Evolutionary conservation across 2,113 vertebrate genomes (phyloP).

Genomic region (Cynocephalus volans): DNA sequence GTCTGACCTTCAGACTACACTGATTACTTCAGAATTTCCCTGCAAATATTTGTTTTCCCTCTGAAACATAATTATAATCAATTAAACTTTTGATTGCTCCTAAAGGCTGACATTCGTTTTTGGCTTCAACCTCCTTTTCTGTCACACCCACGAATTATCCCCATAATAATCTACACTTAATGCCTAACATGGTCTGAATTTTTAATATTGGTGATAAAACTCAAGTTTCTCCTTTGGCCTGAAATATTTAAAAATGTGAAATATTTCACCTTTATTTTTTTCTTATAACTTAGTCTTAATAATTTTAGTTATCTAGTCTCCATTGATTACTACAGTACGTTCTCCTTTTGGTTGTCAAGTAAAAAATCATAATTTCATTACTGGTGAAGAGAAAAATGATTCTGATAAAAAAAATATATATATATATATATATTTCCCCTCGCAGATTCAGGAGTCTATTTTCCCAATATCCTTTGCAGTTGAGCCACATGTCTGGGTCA

Average conservation of each 20-base stretch:
- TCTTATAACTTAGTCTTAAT: background rate
- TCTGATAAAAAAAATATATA: background rate
- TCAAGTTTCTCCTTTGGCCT: background rate
- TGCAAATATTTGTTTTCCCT: background rate
- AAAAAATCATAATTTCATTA: background rate
- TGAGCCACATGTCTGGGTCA: background rate
- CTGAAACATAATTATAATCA: background rate
- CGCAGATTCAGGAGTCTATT: background rate
- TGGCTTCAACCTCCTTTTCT: background rate
- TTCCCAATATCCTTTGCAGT: background rate
- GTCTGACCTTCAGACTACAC: too few species aligned
- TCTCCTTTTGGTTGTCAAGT: background rate
- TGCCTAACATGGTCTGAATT: background rate
- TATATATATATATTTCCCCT: background rate
- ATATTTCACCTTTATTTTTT: background rate
- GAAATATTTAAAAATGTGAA: background rate
- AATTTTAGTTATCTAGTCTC: background rate
- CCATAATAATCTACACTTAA: background rate
- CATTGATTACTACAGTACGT: background rate
- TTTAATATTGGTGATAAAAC: background rate
- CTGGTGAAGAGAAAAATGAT: background rate
- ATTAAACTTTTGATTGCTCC: background rate
- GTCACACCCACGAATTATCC: background rate
- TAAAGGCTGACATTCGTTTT: background rate
- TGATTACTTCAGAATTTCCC: background rate